Evolutionary conservation across 2,888 invertebrate species (phyloP), one percentile per base, ranked within the genome.

Genomic region (Tenthredo notha): DNA sequence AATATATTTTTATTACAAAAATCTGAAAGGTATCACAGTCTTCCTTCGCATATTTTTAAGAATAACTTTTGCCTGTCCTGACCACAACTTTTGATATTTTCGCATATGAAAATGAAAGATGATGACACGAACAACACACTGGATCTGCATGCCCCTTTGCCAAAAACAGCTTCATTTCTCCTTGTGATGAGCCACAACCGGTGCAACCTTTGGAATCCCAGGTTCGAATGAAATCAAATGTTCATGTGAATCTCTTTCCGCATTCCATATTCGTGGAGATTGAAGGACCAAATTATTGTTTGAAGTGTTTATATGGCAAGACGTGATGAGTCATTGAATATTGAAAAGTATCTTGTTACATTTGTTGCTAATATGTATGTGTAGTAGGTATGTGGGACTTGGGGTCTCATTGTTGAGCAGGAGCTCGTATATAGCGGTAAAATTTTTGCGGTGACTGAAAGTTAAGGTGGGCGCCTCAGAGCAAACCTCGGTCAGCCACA

Each of bases 401-500:
- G 2, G 3, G 18, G 15, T 47, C 50, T 37, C 29, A 54, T 47
- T 15, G 33, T 29, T 74, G 29, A 54, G 29, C 29, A 77, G 29
- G 18, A 47, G 47, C 21, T 43, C 21, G 67, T 33, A 67, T 33
- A 80, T 58, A n/a, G 58, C 77, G 58, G 58, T 89, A 89, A 90
- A 91, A 91, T 90, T 91, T 91, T 92, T 92, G 92, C 90, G 92
- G 92, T 90, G 87, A 87, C 87, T 87, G 85, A 88, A 89, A 89
- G 89, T 91, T 91, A 88, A 90, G 88, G 88, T 87, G 88, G 87
- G 87, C 67, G 92, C 92, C 92, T 88, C 90, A 92, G 92, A 92
- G 90, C 92, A 92, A 93, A 93, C 92, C 90, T 92, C 89, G 91
- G 92, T 91, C 91, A 90, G 92, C 92, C 92, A 91, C 92, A 93